Evolutionary conservation across 2,113 vertebrate species (phyloP), one percentile per base, ranked within the genome.

Genomic region (Rhinolophus sinicus): DNA sequence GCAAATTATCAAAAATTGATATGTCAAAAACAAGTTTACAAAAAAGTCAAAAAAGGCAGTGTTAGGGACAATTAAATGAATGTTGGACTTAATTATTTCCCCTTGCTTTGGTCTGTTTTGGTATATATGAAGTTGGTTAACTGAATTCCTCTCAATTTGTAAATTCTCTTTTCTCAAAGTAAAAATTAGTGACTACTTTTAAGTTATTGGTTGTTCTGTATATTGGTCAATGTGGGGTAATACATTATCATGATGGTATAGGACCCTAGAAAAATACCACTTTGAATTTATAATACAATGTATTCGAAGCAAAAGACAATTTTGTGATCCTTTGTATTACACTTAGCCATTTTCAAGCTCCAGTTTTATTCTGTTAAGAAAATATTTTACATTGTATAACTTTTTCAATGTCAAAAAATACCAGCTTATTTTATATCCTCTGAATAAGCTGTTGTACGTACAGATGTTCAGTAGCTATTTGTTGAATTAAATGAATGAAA

Each of bases 401-500:
- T 85, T 94, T 73, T 80, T 85, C 26, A 56, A 0, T 88, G 44
- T 88, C n/a, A 90, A 64, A 87, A 80, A 85, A 30, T 76, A n/a
- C n/a, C 56, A 60, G 13, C 13, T 52, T 91, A 84, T 88, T 88
- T 93, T 72, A 60, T 90, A 60, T 24, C 11, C 40, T 35, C 10
- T 83, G 28, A 18, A 88, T 38, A 92, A 94, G 35, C 69, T 90
- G 9, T 56, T 84, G 9, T 83, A 30, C 58, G 0, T 65, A 56
- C 9, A 70, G 9, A 35, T 4, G 2, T 83, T 64, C 35, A 95
- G 0, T 70, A 90, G 11, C 10, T 80, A 78, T 19, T 86, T 88
- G 12, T 67, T 95, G 22, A 93, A 75, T 96, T 77, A 50, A 56
- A 62, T 96, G 77, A 92, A 77, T 91, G 73, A 87, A 96, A 96